phyloP scores from a whole-genome alignment of 2,888 invertebrate genomes.

The Tinea semifulvella region DNA sequence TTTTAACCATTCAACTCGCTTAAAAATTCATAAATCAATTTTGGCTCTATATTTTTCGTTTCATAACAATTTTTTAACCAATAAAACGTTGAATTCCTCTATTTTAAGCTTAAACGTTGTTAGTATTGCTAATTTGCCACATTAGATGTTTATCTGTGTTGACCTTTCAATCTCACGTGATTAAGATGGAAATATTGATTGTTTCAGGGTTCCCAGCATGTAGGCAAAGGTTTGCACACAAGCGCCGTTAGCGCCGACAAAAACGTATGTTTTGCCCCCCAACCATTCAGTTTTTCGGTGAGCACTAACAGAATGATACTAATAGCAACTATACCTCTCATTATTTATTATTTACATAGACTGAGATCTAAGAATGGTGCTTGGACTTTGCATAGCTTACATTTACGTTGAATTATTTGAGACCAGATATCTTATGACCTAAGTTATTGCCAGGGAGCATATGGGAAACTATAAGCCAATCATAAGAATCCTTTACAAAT shows the following conservation, averaged over 20 bases:
- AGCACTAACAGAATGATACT: conserved; percentile 47
- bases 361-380: no score
- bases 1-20: conserved; percentile 16
- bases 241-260: conserved; percentile 47
- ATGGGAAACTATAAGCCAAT: no score
- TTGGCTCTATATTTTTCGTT: conserved; percentile 28
- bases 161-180: conserved; percentile 16
- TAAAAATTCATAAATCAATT: conserved; percentile 16
- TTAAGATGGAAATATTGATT: conserved; percentile 7
- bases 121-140: neutral
- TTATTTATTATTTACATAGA: neutral
- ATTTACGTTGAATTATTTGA: no score
- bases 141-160: neutral
- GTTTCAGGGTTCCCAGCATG: conserved; percentile 50
- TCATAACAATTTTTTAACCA: conserved; percentile 38
- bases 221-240: conserved; percentile 50
- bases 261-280: conserved; percentile 53
- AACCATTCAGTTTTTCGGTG: conserved; percentile 50
- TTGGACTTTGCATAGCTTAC: no score
- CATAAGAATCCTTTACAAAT: no score
- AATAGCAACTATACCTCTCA: conserved; percentile 28
- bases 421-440: no score
- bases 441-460: no score
- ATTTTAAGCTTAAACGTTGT: neutral
- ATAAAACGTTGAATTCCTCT: neutral